Evolutionary conservation across 2,113 vertebrate species (phyloP).

Genomic region (Columbina picui): DNA sequence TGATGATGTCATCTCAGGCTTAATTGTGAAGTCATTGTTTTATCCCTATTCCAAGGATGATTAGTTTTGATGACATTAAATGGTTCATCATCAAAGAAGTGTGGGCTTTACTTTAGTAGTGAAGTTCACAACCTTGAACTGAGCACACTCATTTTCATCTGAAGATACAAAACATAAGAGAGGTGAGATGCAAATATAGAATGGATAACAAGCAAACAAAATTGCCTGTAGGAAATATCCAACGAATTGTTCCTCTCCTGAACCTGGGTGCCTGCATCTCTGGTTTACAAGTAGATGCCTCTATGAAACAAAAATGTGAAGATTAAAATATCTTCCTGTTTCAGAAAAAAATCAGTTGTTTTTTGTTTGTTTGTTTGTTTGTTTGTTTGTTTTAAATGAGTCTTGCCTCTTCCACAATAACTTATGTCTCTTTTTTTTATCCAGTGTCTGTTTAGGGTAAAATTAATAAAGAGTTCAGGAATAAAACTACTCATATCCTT

Average conservation of each 20-base stretch:
- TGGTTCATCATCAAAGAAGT: accelerated
- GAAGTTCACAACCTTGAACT: neutral
- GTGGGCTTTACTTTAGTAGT: neutral
- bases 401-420: neutral
- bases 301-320: neutral
- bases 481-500: neutral
- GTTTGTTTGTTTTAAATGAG: neutral
- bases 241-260: neutral
- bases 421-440: neutral
- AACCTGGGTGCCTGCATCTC: neutral
- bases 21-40: neutral
- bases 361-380: neutral
- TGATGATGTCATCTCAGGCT: neutral
- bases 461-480: neutral
- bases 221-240: neutral
- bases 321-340: neutral
- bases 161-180: neutral
- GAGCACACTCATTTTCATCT: neutral
- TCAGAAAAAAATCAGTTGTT: neutral
- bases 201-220: neutral
- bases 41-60: neutral
- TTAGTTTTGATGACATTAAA: neutral
- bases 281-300: neutral
- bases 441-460: neutral
- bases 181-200: neutral